Conservation (phyloP, 2,113 vertebrate genomes). For the Zosterops pallidus region DNA sequence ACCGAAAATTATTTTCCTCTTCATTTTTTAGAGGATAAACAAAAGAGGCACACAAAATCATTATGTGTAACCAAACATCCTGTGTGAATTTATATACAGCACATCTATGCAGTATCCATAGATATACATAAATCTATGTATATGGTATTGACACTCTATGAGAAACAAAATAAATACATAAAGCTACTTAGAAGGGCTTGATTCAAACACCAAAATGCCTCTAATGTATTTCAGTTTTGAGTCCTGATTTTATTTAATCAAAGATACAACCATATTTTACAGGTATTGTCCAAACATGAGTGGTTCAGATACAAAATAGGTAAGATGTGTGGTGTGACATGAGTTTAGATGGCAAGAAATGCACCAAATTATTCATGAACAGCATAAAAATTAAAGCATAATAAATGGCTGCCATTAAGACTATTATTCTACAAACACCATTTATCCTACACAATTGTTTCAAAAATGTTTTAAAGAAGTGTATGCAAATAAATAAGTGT, state of each 20-base stretch:
- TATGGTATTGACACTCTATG: not conserved
- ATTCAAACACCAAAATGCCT: not conserved
- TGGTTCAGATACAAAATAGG: not conserved
- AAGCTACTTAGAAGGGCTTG: not conserved
- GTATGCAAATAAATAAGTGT: not conserved
- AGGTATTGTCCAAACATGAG: not conserved
- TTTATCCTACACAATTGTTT: not conserved
- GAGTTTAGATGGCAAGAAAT: not conserved
- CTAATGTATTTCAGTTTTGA: not conserved
- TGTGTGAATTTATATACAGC: not conserved
- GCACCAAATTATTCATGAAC: not conserved
- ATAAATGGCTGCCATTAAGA: not conserved
- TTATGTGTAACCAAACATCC: not conserved
- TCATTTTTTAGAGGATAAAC: not conserved
- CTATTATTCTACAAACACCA: not conserved
- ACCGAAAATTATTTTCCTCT: not conserved
- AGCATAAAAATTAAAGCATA: not conserved
- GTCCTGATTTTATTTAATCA: not conserved
- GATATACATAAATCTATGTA: not conserved
- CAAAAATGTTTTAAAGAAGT: not conserved
- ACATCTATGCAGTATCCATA: not conserved
- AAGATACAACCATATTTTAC: not conserved
- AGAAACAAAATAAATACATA: not conserved
- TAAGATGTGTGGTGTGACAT: accelerated
- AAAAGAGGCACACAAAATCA: not conserved